These are phyloP conservation scores for Cheilosia soror DNA, from an alignment of 2,888 invertebrate genomes.

Conservation along the genomic window DNA sequence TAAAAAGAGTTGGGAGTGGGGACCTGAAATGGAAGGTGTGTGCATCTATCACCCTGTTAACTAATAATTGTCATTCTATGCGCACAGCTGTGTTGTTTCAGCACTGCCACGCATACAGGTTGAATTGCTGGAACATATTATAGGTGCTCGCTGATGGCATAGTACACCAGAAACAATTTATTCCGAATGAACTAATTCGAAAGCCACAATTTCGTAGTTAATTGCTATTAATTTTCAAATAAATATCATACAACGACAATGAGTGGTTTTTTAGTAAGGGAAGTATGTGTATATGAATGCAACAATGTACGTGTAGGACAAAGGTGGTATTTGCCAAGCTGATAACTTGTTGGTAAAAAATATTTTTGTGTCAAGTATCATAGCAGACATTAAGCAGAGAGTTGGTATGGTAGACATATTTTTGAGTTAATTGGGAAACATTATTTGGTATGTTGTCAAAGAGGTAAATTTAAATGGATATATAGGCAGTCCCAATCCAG, in stretches of 20 bases:
- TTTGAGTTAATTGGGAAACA: too few species aligned
- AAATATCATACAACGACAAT: slow-evolving; percentile 49
- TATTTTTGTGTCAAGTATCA: too few species aligned
- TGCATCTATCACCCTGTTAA: background rate
- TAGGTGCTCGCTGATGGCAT: background rate
- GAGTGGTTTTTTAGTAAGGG: slow-evolving; percentile 15
- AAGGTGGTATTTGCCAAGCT: background rate
- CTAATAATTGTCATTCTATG: slow-evolving; percentile 22
- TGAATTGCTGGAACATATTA: background rate
- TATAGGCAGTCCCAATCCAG: too few species aligned
- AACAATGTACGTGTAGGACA: background rate
- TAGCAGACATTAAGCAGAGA: too few species aligned
- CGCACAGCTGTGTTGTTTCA: background rate
- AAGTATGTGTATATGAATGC: background rate
- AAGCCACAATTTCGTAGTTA: slow-evolving; percentile 55
- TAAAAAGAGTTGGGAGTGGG: background rate
- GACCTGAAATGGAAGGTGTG: background rate
- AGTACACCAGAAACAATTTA: slow-evolving; percentile 10
- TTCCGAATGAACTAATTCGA: slow-evolving; percentile 52
- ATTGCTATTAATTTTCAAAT: slow-evolving; percentile 63
- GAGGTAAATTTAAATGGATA: too few species aligned
- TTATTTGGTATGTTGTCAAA: too few species aligned
- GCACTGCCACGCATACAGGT: background rate
- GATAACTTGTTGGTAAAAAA: too few species aligned
- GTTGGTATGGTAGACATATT: too few species aligned